Conservation (phyloP, 2,113 vertebrate genomes). For the Reinhardtius hippoglossoides region DNA sequence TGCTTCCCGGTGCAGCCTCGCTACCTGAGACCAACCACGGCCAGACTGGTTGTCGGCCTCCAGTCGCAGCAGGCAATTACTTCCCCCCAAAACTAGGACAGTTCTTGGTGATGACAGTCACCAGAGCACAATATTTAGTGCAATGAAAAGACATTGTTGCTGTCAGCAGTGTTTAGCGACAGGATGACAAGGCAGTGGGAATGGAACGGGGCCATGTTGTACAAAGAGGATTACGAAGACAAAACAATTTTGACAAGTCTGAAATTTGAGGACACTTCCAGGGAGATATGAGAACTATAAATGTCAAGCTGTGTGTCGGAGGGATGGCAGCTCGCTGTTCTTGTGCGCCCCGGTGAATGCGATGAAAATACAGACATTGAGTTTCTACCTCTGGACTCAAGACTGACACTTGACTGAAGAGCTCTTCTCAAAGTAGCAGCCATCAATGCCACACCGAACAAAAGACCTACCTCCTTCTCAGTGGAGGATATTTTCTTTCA, state of each 20-base stretch:
- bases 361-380: constrained; percentile 47
- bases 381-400: constrained; percentile 59
- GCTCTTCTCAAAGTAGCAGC: constrained; percentile 63
- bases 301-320: constrained; percentile 67
- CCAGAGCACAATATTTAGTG: constrained; percentile 50
- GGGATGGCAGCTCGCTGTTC: constrained; percentile 48
- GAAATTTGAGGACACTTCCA: constrained; percentile 76
- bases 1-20: constrained; percentile 7
- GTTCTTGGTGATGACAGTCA: constrained; percentile 43
- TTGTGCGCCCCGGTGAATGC: constrained; percentile 32
- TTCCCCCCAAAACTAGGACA: constrained; percentile 51
- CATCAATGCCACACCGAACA: constrained; percentile 37
- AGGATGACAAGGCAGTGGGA: constrained; percentile 49
- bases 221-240: constrained; percentile 76
- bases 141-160: constrained; percentile 51
- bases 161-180: constrained; percentile 57
- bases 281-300: constrained; percentile 71
- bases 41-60: constrained; percentile 35
- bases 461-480: constrained; percentile 19
- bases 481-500: constrained; percentile 41
- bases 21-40: constrained; percentile 46
- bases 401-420: constrained; percentile 71
- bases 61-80: constrained; percentile 46
- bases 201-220: constrained; percentile 57
- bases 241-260: constrained; percentile 78